phyloP scores from a whole-genome alignment of 2,888 invertebrate genomes.

The Lampropteryx suffumata region DNA sequence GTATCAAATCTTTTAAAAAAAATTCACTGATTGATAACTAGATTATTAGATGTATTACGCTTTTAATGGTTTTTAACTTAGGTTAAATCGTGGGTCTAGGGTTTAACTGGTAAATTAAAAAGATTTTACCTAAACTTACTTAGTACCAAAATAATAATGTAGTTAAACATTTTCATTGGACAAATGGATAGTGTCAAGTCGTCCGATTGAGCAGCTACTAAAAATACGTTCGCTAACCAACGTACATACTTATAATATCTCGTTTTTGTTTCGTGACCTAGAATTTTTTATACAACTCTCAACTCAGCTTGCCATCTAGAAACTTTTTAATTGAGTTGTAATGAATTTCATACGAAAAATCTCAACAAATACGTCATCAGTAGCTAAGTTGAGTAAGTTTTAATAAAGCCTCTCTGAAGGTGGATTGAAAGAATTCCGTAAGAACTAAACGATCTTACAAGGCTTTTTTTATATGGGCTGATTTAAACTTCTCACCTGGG shows the following conservation, averaged over 20 bases:
- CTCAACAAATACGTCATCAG: slow-evolving; percentile 28
- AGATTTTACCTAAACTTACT: too few relatives aligned
- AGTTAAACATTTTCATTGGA: not conserved
- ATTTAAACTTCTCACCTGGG: slow-evolving; percentile 43
- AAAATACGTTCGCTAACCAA: slow-evolving; percentile 6
- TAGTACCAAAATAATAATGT: not conserved
- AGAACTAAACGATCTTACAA: slow-evolving; percentile 19
- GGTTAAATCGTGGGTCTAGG: too few relatives aligned
- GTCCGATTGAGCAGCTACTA: not conserved
- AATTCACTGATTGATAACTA: too few relatives aligned
- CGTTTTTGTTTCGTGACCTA: slow-evolving; percentile 22
- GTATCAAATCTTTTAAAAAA: too few relatives aligned
- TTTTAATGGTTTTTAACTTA: too few relatives aligned
- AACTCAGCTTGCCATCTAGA: slow-evolving; percentile 4
- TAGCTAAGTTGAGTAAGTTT: not conserved
- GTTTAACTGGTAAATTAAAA: too few relatives aligned
- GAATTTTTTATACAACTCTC: slow-evolving; percentile 11
- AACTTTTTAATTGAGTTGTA: not conserved
- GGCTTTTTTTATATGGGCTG: slow-evolving; percentile 38
- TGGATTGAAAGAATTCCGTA: slow-evolving; percentile 23
- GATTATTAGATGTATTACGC: too few relatives aligned
- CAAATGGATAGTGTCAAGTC: not conserved
- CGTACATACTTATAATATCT: slow-evolving; percentile 13
- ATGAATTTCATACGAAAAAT: slow-evolving; percentile 7
- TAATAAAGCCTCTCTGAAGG: slow-evolving; percentile 7